These are phyloP conservation scores for Sandelia bainsii DNA, from an alignment of 2,797 vertebrate species.

Conservation along the genomic window DNA sequence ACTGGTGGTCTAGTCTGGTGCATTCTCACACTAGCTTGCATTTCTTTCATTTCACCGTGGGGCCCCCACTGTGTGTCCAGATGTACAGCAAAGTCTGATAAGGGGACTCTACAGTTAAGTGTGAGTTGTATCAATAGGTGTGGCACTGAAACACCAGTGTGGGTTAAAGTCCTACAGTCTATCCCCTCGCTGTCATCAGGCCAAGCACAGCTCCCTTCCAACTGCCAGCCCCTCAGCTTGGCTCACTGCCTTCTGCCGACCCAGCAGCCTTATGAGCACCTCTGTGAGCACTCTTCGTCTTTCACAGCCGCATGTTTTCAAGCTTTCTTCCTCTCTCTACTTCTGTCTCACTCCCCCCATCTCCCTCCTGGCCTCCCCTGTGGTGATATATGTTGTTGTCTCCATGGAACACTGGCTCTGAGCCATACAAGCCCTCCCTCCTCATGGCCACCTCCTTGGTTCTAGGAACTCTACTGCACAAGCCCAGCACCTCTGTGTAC, in stretches of 20 bases:
- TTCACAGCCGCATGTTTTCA: conserved; percentile 73
- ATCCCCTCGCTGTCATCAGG: conserved; percentile 60
- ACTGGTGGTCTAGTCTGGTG: conserved; percentile 13
- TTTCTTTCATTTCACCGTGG: conserved; percentile 20
- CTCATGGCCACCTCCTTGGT: conserved; percentile 71
- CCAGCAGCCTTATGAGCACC: conserved; percentile 75
- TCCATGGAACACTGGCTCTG: conserved; percentile 80
- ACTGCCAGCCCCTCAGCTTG: conserved; percentile 68
- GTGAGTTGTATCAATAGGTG: conserved; percentile 47
- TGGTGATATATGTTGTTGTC: conserved; percentile 87
- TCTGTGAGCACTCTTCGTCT: conserved; percentile 72
- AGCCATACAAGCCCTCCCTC: conserved; percentile 75
- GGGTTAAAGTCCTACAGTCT: conserved; percentile 58
- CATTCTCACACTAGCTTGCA: conserved; percentile 19
- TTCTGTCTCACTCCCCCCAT: conserved; percentile 69
- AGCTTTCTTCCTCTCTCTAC: conserved; percentile 58
- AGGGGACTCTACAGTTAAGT: conserved; percentile 1
- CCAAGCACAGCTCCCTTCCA: conserved; percentile 74
- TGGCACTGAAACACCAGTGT: conserved; percentile 36
- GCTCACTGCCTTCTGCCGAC: conserved; percentile 75
- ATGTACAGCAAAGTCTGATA: conserved; percentile 40
- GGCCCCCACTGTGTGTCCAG: conserved; percentile 37
- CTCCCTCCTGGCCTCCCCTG: conserved; percentile 73
- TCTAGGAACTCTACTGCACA: conserved; percentile 82
- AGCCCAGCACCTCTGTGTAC: conserved; percentile 74